Conservation (phyloP, 2,797 vertebrate species). For the Otolemur crassicaudatus region DNA sequence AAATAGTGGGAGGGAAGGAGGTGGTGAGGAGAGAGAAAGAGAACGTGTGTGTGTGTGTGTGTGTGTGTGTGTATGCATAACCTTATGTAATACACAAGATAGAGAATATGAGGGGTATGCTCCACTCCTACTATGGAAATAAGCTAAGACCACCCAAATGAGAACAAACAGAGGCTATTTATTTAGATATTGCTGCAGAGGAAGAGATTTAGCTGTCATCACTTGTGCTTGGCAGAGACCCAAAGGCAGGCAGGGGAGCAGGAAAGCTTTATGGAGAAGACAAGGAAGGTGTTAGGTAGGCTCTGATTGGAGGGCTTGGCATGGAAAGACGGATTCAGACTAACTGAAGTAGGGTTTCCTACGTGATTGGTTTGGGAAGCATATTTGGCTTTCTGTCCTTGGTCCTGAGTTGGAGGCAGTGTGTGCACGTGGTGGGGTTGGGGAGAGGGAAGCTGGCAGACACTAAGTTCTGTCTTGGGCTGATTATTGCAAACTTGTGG, state of each 20-base stretch:
- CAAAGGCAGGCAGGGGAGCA: neutral
- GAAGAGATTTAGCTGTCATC: neutral
- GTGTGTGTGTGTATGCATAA: too few relatives aligned
- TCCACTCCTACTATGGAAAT: neutral
- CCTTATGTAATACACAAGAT: neutral
- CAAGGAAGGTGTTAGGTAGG: neutral
- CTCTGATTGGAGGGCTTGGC: neutral
- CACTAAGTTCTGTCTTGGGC: neutral
- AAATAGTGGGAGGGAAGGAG: neutral
- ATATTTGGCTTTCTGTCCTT: slow-evolving; percentile 12
- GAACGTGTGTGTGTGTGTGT: neutral
- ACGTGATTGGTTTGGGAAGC: neutral
- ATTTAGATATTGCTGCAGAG: neutral
- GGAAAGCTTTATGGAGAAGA: neutral
- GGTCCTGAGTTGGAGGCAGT: neutral
- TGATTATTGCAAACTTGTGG: neutral
- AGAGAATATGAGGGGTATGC: neutral
- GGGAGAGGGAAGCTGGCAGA: neutral
- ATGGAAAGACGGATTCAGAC: neutral
- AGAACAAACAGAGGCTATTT: neutral
- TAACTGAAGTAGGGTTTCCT: neutral
- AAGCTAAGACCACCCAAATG: slow-evolving; percentile 6
- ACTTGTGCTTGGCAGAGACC: neutral
- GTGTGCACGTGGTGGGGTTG: neutral
- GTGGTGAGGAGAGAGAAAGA: neutral